Percentiles rank a stretch among this genome's conserved stretches.
These are phyloP conservation scores for Lasiurus cinereus DNA, from an alignment of 2,113 vertebrate genomes.

Conservation along the genomic window DNA sequence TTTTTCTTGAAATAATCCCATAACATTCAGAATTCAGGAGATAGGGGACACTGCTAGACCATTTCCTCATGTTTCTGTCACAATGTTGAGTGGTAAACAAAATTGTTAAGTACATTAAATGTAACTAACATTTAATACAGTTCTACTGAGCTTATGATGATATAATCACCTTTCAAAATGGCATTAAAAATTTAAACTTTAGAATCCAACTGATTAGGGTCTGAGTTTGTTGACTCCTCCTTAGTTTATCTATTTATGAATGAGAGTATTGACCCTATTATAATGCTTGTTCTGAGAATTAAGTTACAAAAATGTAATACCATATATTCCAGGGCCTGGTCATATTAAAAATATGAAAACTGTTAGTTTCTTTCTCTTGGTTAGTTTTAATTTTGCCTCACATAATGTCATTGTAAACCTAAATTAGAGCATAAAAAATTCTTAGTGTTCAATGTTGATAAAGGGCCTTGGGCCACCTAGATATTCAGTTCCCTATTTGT, in stretches of 20 bases:
- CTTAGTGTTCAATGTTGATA: neutral
- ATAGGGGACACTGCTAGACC: neutral
- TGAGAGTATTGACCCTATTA: neutral
- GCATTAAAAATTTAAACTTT: neutral
- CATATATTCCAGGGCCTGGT: neutral
- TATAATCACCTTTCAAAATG: neutral
- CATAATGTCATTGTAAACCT: neutral
- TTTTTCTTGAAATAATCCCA: neutral
- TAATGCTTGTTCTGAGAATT: neutral
- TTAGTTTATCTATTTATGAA: neutral
- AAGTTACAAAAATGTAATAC: neutral
- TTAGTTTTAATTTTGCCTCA: slow-evolving; percentile 31
- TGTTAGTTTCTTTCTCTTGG: neutral
- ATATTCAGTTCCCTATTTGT: neutral
- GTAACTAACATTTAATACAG: neutral
- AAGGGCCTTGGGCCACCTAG: neutral
- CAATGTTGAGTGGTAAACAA: neutral
- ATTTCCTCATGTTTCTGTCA: neutral
- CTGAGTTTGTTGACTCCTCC: neutral
- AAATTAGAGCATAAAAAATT: neutral
- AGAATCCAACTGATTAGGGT: neutral
- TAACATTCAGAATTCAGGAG: neutral
- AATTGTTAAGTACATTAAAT: neutral
- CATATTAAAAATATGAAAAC: neutral
- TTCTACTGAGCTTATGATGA: neutral